phyloP scores from a whole-genome alignment of 2,888 invertebrate species.

The Crematogaster levior region DNA sequence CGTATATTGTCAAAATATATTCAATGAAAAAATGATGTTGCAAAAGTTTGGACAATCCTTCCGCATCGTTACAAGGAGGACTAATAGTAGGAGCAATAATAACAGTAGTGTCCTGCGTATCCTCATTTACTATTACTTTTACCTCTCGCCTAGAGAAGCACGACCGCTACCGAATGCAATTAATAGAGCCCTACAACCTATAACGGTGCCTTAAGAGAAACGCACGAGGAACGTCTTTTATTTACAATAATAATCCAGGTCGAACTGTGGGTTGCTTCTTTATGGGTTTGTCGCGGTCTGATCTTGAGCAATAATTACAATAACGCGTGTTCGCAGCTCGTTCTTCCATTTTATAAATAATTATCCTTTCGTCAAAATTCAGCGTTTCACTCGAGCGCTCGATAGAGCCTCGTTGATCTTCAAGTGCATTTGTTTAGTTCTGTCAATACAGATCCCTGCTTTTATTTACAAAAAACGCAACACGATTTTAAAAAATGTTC shows the following conservation, averaged over 20 bases:
- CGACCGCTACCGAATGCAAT: slow-evolving; percentile 82
- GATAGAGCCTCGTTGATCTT: not conserved
- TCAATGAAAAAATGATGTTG: slow-evolving; percentile 83
- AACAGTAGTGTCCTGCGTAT: slow-evolving; percentile 72
- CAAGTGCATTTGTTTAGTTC: not conserved
- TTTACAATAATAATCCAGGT: slow-evolving; percentile 73
- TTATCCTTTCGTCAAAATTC: slow-evolving; percentile 66
- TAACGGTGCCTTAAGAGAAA: slow-evolving; percentile 78
- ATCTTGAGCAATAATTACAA: slow-evolving; percentile 70
- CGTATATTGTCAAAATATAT: slow-evolving; percentile 83
- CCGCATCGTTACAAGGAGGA: slow-evolving; percentile 79
- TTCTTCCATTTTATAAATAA: slow-evolving; percentile 67
- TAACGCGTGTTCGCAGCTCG: slow-evolving; percentile 62
- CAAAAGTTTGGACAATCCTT: slow-evolving; percentile 81
- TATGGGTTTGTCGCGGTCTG: slow-evolving; percentile 4
- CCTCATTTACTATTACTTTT: slow-evolving; percentile 75
- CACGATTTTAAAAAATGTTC: not conserved
- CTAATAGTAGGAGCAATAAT: slow-evolving; percentile 77
- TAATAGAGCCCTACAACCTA: slow-evolving; percentile 79
- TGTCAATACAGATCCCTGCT: not conserved
- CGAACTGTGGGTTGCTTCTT: slow-evolving; percentile 10
- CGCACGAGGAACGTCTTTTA: slow-evolving; percentile 79
- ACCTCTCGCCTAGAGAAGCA: slow-evolving; percentile 73
- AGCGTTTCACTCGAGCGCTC: slow-evolving; percentile 59
- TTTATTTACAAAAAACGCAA: not conserved